phyloP scores from a whole-genome alignment of 1,140 invertebrate species.

The Drosophila grimshawi region DNA sequence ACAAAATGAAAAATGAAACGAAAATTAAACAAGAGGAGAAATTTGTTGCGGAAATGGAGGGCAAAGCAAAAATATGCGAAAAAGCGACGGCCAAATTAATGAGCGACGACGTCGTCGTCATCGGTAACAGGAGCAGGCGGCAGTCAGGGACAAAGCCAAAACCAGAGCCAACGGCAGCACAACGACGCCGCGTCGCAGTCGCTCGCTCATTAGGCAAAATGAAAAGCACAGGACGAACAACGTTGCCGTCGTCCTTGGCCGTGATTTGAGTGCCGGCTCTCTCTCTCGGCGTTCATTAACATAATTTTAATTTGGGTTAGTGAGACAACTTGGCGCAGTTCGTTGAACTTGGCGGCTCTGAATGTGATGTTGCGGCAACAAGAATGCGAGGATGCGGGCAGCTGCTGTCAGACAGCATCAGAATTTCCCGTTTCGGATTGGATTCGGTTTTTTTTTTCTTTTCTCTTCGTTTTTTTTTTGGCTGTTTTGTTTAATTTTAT shows the following conservation, averaged over 20 bases:
- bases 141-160: slow-evolving; percentile 1
- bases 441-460: slow-evolving; percentile 27
- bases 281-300: slow-evolving; percentile 73
- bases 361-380: slow-evolving; percentile 26
- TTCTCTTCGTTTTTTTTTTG: slow-evolving; percentile 8
- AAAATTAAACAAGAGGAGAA: slow-evolving; percentile 74
- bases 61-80: slow-evolving; percentile 54
- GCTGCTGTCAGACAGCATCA: slow-evolving; percentile 71
- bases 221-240: slow-evolving; percentile 62
- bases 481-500: slow-evolving; percentile 60
- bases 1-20: slow-evolving; percentile 79
- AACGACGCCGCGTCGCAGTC: slow-evolving; percentile 40
- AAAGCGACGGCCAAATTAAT: slow-evolving; percentile 78
- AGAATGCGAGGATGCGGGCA: slow-evolving; percentile 48
- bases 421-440: slow-evolving; percentile 50
- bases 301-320: slow-evolving; percentile 84
- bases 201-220: slow-evolving; percentile 75
- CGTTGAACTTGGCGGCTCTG: slow-evolving; percentile 63
- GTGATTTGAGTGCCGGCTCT: slow-evolving; percentile 69
- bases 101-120: slow-evolving; percentile 30
- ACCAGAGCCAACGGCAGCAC: slow-evolving; percentile 27
- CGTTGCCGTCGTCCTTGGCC: slow-evolving; percentile 77
- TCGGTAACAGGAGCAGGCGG: slow-evolving; percentile 60
- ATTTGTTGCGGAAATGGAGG: slow-evolving; percentile 71
- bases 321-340: slow-evolving; percentile 76